Base-by-base conservation (phyloP, 2,113 vertebrate species). In the Triplophysa tibetana region DNA sequence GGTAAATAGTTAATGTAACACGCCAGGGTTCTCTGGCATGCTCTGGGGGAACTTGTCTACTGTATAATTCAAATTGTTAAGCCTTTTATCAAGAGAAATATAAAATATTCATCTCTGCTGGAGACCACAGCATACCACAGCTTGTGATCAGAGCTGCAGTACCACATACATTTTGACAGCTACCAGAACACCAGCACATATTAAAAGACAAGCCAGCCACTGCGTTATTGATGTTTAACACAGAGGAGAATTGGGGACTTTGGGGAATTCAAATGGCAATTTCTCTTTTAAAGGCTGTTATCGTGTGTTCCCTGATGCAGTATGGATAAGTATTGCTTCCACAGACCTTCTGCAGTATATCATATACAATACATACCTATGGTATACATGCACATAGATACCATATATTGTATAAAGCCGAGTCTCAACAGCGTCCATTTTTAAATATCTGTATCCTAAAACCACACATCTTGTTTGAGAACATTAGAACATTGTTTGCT, bases 1-100 rank as follows among this genome's bases (percentile, higher is more conserved):
- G 72, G 72, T 91, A 78, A 90, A 90, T 91, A 89, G 89, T 92
- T 89, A 79, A 91, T 82, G 80, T 82, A 58, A 85, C 56, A 83
- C 56, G 61, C 85, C 48, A 77, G 76, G 62, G 61, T 66, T 86
- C 70, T 81, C 84, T 88, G 84, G 86, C 80, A 73, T 85, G 81
- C 88, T 89, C 89, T 79, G 75, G 86, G 26, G 77, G 87, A 87
- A 86, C 85, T 85, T 87, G 86, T 88, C 82, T 82, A 26, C 77
- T 92, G 78, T 92, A 92, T 92, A 88, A 91, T 93, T 92, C 83
- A 91, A 67, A 81, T 89, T 86, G 87, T 84, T 84, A 88, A 86
- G 88, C 85, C 87, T 89, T 93, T 91, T 89, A 90, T 91, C 91
- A 90, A 86, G 88, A 91, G 80, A 84, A 81, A 69, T 48, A 90